phyloP scores from a whole-genome alignment of 2,113 vertebrate species.

The human (Homo sapiens) region DNA sequence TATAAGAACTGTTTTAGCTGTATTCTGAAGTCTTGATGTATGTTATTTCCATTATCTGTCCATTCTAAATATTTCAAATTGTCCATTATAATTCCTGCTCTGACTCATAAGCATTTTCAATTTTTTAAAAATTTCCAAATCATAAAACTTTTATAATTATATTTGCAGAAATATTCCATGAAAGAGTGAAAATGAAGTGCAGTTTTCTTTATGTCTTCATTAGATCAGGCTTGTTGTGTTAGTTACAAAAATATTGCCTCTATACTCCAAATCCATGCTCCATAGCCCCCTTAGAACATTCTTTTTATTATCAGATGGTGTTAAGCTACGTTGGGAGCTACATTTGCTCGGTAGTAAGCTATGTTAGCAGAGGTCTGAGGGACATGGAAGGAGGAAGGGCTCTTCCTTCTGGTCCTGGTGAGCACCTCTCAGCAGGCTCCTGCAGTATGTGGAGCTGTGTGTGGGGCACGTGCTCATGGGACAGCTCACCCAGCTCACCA shows the following conservation, averaged over 20 bases:
- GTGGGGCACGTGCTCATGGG: fast-evolving
- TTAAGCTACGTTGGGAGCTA: background rate
- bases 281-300: background rate
- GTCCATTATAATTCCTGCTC: background rate
- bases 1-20: background rate
- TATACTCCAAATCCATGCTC: background rate
- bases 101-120: background rate
- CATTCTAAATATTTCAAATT: background rate
- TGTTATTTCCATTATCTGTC: background rate
- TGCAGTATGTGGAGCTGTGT: fast-evolving
- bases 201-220: background rate
- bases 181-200: background rate
- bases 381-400: background rate
- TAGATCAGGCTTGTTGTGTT: background rate
- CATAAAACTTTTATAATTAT: background rate
- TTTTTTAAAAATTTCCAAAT: background rate
- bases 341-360: too few relatives aligned
- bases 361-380: background rate
- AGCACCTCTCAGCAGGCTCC: too few relatives aligned
- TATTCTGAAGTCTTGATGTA: background rate
- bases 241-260: background rate
- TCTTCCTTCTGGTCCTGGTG: background rate
- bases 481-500: too few relatives aligned
- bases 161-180: background rate
- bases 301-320: background rate